Evolutionary conservation across 1,140 invertebrate genomes (phyloP), one percentile per base, ranked within the genome.

Genomic region (Leptestheria dahalacensis): DNA sequence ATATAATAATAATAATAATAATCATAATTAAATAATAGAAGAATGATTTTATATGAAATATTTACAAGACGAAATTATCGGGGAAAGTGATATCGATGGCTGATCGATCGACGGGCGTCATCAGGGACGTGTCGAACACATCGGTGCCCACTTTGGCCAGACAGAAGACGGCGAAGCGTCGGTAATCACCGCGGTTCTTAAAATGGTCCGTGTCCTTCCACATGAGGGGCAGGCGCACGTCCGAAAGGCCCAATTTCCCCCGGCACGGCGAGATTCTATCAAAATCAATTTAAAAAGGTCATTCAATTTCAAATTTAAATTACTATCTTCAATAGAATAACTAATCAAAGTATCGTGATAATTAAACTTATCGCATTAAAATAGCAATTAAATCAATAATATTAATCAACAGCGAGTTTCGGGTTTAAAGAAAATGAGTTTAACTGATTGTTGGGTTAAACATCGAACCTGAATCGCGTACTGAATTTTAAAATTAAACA

Each of bases 121-220:
- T 71, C 60, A 86, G 74, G 0, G 77, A 73, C 0, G 83, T 84
- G 65, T 85, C 83, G 52, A 79, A 80, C 46, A 86, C 79, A 66
- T 85, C 81, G 0, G 81, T 82, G 1, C 82, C 82, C 54, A 84
- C 74, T 63, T 78, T 77, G 20, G 81, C 74, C 53, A 85, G 67
- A 67, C 82, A 84, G 69, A 85, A 85, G 4, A 84, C 81, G 2
- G 82, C 82, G 69, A 83, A 85, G 59, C 81, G 72, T 49, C 82
- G 68, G 67, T 83, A 79, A 70, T 84, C 82, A 25, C 82, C 82
- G 63, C 82, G 81, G 69, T 84, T 84, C 68, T 84, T 84, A 66
- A 84, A 85, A 65, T 85, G 81, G 67, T 85, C 82, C 0, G 77
- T 77, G 67, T 85, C 82, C 60, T 81, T 77, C 82, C 82, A 85